Evolutionary conservation across 2,113 vertebrate species (phyloP).

Genomic region (Hypanus sabinus): DNA sequence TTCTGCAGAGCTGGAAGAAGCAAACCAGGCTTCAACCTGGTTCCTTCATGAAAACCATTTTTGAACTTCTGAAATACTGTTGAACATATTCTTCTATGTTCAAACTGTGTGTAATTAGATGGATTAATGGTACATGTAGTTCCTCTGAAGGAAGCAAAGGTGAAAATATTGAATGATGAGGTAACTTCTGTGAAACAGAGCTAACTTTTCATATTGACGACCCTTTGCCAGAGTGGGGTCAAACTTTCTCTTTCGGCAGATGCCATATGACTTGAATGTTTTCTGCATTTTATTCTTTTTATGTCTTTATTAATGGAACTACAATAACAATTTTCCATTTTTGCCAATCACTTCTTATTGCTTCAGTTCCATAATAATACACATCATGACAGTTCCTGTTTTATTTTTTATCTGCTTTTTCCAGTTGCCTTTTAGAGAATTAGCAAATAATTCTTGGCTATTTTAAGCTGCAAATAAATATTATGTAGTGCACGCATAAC

Average conservation of each 20-base stretch:
- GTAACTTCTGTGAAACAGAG: background rate
- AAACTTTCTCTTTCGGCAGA: too few relatives aligned
- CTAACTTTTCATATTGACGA: too few relatives aligned
- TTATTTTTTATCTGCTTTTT: background rate
- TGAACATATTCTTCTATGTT: too few relatives aligned
- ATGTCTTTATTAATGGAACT: background rate
- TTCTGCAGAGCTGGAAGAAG: too few relatives aligned
- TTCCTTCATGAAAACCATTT: too few relatives aligned
- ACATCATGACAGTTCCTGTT: background rate
- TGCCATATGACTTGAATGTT: too few relatives aligned
- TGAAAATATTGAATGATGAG: background rate
- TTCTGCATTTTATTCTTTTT: too few relatives aligned
- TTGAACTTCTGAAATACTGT: too few relatives aligned
- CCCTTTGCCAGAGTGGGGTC: too few relatives aligned
- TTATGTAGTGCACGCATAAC: background rate
- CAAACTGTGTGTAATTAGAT: background rate
- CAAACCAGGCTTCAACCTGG: too few relatives aligned
- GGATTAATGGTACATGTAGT: background rate
- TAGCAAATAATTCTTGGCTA: background rate
- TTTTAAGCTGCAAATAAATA: background rate
- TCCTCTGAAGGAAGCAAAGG: background rate
- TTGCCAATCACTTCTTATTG: too few relatives aligned
- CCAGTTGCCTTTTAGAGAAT: background rate
- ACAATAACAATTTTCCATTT: background rate
- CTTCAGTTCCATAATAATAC: background rate